A percentile compares a stretch with the other conserved stretches of the same genome.
These are phyloP conservation scores for Apostichopus parvimensis DNA, from an alignment of 35 echinoderm and acorn worm species.

Conservation along the genomic window DNA sequence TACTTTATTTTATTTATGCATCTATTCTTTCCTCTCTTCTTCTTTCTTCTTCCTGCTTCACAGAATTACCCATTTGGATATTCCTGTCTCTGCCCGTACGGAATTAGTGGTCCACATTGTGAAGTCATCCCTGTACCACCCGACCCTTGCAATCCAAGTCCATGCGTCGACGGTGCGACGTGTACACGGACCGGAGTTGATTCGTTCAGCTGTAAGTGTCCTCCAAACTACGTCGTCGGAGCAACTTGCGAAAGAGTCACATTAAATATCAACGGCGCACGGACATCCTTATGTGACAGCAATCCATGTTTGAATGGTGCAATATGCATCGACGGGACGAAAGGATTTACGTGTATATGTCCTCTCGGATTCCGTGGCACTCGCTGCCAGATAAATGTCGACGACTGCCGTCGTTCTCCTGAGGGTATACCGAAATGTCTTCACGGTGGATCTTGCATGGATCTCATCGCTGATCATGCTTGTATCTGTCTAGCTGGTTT, in stretches of 20 bases:
- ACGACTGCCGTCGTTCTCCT: constrained; percentile 59
- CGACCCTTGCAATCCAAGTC: constrained; percentile 43
- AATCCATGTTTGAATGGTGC: constrained; percentile 75
- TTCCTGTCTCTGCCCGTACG: constrained; percentile 44
- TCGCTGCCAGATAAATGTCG: constrained; percentile 80
- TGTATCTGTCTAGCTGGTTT: constrained; percentile 79
- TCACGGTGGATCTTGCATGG: constrained; percentile 75
- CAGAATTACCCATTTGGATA: constrained; percentile 42
- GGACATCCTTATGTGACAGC: constrained; percentile 50
- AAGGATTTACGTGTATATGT: constrained; percentile 83
- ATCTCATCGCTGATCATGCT: constrained; percentile 79
- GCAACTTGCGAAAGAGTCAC: constrained; percentile 28
- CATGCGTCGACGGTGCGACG: constrained; percentile 46
- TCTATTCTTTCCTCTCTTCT: neutral
- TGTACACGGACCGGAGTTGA: constrained; percentile 32
- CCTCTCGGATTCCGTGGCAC: constrained; percentile 77
- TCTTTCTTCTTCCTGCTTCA: neutral
- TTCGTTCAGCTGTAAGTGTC: constrained; percentile 41
- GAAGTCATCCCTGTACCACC: constrained; percentile 42
- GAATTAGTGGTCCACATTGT: constrained; percentile 57
- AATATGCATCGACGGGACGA: constrained; percentile 79
- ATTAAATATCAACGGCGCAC: neutral
- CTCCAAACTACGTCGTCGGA: constrained; percentile 45
- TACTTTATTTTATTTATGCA: too few species aligned
- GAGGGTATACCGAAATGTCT: constrained; percentile 38